phyloP scores from a whole-genome alignment of 2,888 invertebrate species.

The Zaprionus lineosus region DNA sequence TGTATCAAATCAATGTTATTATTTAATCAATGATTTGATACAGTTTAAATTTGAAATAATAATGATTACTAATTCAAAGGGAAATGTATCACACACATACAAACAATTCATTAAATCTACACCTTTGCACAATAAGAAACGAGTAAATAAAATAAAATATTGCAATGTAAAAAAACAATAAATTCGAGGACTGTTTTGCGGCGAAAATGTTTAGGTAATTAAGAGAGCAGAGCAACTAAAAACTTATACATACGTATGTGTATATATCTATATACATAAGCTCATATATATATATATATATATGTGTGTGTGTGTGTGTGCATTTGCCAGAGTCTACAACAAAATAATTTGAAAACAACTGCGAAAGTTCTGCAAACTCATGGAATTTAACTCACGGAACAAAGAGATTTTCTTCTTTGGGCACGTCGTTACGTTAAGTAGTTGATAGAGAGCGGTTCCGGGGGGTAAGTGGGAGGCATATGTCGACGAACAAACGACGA shows the following conservation, averaged over 20 bases:
- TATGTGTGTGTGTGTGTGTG: not conserved
- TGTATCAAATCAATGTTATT: too few species aligned
- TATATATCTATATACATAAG: not conserved
- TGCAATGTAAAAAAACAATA: too few species aligned
- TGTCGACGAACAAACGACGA: constrained; percentile 2
- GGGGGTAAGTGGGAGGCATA: not conserved
- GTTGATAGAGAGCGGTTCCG: not conserved
- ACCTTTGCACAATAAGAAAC: too few species aligned
- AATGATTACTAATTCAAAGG: too few species aligned
- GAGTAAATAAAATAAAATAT: too few species aligned
- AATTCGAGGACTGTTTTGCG: too few species aligned
- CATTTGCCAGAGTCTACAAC: not conserved
- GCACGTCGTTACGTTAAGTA: constrained; percentile 32
- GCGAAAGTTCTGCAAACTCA: constrained; percentile 64
- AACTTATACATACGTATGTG: not conserved
- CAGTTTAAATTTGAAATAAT: too few species aligned
- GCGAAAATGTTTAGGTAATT: too few species aligned
- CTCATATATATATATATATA: not conserved
- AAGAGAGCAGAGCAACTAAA: not conserved
- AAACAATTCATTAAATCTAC: too few species aligned
- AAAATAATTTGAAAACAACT: constrained; percentile 33
- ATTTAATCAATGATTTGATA: too few species aligned
- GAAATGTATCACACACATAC: too few species aligned
- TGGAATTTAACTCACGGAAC: constrained; percentile 61
- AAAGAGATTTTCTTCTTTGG: constrained; percentile 66